Evolutionary conservation across 2,888 invertebrate genomes (phyloP).

Genomic region (Tenthredo notha): DNA sequence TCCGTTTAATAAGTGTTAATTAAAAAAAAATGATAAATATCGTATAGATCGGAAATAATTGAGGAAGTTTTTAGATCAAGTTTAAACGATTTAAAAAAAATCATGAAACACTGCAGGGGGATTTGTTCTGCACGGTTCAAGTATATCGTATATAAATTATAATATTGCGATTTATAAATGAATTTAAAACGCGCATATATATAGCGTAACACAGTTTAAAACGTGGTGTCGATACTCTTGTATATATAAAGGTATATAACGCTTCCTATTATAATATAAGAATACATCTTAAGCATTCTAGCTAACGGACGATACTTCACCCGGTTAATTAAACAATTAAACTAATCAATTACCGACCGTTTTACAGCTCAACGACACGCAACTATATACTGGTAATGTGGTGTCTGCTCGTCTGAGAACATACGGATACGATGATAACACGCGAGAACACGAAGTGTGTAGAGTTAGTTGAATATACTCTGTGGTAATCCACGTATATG

Average conservation of each 20-base stretch:
- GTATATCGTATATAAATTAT: neutral
- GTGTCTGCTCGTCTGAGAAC: neutral
- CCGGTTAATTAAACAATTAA: constrained; percentile 56
- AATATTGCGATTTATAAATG: neutral
- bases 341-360: constrained; percentile 62
- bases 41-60: no score
- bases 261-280: neutral
- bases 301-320: constrained; percentile 41
- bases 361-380: constrained; percentile 66
- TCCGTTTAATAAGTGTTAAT: no score
- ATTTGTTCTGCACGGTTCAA: neutral
- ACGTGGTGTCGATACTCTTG: neutral
- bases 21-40: no score
- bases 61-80: no score
- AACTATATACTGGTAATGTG: constrained; percentile 55
- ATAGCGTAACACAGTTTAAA: neutral
- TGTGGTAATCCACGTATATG: neutral
- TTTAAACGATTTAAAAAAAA: neutral
- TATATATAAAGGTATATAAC: neutral
- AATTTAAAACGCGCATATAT: neutral
- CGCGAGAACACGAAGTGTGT: constrained; percentile 28
- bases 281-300: neutral
- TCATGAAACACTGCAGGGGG: neutral
- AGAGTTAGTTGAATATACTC: neutral
- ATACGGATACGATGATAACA: constrained; percentile 23